Evolutionary conservation across 2,888 invertebrate species (phyloP), one percentile per base, ranked within the genome.

Genomic region (Cephus pygmeus): DNA sequence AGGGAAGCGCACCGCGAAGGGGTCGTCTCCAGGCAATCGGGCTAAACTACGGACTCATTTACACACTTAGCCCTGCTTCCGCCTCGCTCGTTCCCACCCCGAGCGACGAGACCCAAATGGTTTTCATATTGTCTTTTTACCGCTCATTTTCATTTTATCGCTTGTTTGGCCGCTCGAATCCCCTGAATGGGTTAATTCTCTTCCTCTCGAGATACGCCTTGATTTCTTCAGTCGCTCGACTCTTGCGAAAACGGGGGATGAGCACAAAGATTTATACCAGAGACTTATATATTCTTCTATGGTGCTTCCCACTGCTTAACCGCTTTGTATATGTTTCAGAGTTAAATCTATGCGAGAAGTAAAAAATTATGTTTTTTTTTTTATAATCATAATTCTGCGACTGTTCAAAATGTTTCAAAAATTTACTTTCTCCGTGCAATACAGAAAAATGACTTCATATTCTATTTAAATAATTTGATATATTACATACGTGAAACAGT

Each of bases 111-210:
- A 84, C 86, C 84, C 85, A 86, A 91, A 91, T 90, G 87, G 90
- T 89, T 91, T 91, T 90, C 90, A 90, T 90, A 91, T 90, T 90
- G 90, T 91, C 91, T 91, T 90, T 91, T 91, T 89, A 91, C 88
- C 90, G 90, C 90, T 90, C 91, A 87, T 90, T 91, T 88, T 90
- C 91, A 87, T 89, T 91, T 91, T 91, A 91, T 90, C 87, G 91
- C 90, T 90, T 91, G 90, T 91, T 91, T 90, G 87, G 88, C 83
- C 84, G 83, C 78, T 34, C 73, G n/a, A 82, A 81, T 80, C 81
- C 81, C 82, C 84, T 40, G 79, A 69, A 80, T 77, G 78, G 81
- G 80, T 78, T 79, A 75, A 77, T 80, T 80, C 80, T 73, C 87
- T 85, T 83, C 82, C 82, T 40, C 75, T 33, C 75, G 56, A 56